Evolutionary conservation across 1,140 invertebrate species (phyloP), one percentile per base, ranked within the genome.

Genomic region (Protaetia brevitarsis): DNA sequence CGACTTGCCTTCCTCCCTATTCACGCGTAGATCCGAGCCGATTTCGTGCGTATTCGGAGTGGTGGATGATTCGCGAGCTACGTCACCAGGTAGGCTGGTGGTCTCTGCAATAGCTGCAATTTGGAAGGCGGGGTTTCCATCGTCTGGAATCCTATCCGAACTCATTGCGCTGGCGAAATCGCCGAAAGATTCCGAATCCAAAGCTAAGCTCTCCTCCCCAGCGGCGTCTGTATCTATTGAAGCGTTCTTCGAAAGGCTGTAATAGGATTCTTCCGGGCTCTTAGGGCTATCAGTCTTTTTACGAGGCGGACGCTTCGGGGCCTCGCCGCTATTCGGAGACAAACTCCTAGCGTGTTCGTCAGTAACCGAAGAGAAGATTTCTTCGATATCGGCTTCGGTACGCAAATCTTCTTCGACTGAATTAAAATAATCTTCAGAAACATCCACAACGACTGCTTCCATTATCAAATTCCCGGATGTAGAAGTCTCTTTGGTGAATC

Each of bases 371-470:
- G n/a, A n/a, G 8, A 89, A 92, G 57, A 93, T 87, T 74, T 94
- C 92, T 76, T 94, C 92, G 36, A 94, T 80, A 69, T 92, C 92
- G 0, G 90, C 91, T 80, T 94, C 92, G 1, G 92, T 94, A 63
- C 89, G 83, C 64, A 89, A 80, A 78, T 93, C 41, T 74, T 91
- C 90, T 77, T 92, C 90, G 0, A 86, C 86, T 16, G 85, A 82
- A 0, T 83, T 80, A 71, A 92, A 93, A 70, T 91, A 92, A 71
- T 93, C 90, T 6, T 90, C 90, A 0, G 90, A 88, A n/a, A 96
- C 91, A 71, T 96, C 93, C 59, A 95, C 94, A 2, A 96, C 89
- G 13, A 95, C 89, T 1, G 93, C 93, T 82, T 95, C 93, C 91
- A 95, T 93, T 0, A 93, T 74, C 3, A 95, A 79, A 77, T 93